Percentiles rank a stretch among this genome's conserved stretches.
Conservation (phyloP, 2,113 vertebrate species). For the Brachypteracias leptosomus region DNA sequence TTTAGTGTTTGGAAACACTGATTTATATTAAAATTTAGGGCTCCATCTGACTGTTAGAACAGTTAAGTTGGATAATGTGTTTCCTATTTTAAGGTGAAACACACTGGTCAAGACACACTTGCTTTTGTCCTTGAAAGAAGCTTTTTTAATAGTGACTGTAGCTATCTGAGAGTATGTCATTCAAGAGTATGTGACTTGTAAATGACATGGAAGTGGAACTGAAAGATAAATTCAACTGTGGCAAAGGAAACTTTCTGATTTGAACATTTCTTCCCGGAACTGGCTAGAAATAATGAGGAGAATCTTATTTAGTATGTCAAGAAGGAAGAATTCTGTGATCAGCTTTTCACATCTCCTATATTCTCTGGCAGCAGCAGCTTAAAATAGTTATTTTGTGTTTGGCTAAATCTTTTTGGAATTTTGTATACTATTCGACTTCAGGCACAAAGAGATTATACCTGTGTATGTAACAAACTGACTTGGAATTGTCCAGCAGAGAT, state of each 20-base stretch:
- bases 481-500: not conserved
- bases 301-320: not conserved
- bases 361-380: not conserved
- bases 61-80: not conserved
- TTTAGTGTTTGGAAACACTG: not conserved
- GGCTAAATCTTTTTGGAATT: not conserved
- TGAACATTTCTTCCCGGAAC: not conserved
- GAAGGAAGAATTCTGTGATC: not conserved
- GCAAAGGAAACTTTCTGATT: not conserved
- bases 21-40: not conserved
- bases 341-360: not conserved
- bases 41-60: not conserved
- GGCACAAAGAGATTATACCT: not conserved
- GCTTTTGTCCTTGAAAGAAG: not conserved
- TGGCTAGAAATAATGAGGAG: not conserved
- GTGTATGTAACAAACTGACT: not conserved
- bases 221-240: not conserved
- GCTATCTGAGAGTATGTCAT: not conserved
- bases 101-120: not conserved
- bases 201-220: not conserved
- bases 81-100: not conserved
- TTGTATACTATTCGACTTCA: not conserved
- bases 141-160: not conserved
- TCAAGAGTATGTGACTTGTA: not conserved
- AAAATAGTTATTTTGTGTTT: not conserved